Evolutionary conservation across 92 coral and sea anemone species (phyloP).

Genomic region (Palythoa grandis): DNA sequence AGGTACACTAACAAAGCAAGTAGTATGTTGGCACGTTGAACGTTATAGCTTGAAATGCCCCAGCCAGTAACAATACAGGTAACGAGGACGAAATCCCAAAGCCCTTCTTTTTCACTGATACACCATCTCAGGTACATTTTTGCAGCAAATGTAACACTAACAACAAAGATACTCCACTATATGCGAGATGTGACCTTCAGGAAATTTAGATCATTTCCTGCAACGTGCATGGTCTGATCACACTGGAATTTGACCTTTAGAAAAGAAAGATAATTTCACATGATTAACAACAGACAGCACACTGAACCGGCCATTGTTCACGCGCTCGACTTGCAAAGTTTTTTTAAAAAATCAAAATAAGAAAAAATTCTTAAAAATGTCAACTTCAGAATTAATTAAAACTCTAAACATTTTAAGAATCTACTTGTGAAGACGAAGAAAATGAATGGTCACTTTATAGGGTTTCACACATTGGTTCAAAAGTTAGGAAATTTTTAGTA

Average conservation of each 20-base stretch:
- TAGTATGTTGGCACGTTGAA: conserved; percentile 17
- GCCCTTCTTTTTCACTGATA: background rate
- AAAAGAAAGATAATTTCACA: background rate
- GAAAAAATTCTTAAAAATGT: background rate
- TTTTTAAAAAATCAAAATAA: background rate
- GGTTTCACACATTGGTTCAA: too few relatives aligned
- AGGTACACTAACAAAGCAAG: conserved; percentile 53
- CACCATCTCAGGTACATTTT: background rate
- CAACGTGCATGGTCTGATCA: background rate
- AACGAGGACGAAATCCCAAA: conserved; percentile 50
- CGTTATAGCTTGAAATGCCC: conserved; percentile 31
- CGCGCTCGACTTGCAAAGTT: background rate
- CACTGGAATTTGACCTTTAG: conserved; percentile 5
- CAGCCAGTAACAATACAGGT: conserved; percentile 35
- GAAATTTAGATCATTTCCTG: background rate
- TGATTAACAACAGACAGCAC: background rate
- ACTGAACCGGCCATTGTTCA: background rate
- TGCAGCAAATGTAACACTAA: too few relatives aligned
- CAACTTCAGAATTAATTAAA: too few relatives aligned
- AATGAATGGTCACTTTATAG: too few relatives aligned
- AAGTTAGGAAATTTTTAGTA: too few relatives aligned
- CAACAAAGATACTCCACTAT: too few relatives aligned
- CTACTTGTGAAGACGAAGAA: too few relatives aligned
- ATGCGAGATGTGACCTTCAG: background rate
- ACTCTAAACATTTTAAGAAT: too few relatives aligned